Base-by-base conservation (phyloP, 2,888 invertebrate genomes). In the Eueremaeus valkanovi region DNA sequence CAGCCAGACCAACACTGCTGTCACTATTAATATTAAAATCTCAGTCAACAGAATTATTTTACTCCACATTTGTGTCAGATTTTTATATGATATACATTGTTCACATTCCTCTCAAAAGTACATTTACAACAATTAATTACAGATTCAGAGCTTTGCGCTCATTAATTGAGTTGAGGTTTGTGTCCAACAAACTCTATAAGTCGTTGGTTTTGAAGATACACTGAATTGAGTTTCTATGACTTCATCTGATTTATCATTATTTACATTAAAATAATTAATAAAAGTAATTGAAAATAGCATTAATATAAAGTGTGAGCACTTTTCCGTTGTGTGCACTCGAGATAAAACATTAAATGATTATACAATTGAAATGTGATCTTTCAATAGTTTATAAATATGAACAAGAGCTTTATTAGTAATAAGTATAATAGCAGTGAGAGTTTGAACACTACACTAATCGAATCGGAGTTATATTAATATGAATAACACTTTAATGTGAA, bases 171-270 rank as follows among this genome's bases (percentile, higher is more conserved):
- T 11, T 49, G n/a, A 55, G 11, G 6, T 13, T 55, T 18, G 21
- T 55, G 13, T 51, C 9, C 3, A 24, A 55, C 8, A 55, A 55
- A 36, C 36, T 36, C 36, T 55, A 18, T 3, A 3, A 29, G 31
- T 58, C 29, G 29, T 58, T 21, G 3, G 3, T 31, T 18, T 21
- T 66, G 11, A 31, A 66, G 36, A 36, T n/a, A 40, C 36, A 66
- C 11, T 21, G 16, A 11, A 33, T 21, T 42, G 2, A 29, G 70
- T 70, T 70, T 42, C 70, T 70, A 70, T 70, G 70, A 42, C 70
- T 70, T 42, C 70, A n/a, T 27, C 45, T 70, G 24, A 27, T 42
- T 70, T 42, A 42, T 70, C 70, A 24, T 70, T 70, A 42, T 70
- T 70, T 70, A 21, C 27, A 70, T 24, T 13, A 24, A 68, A 68